Evolutionary conservation across 2,888 invertebrate species (phyloP).

Genomic region (Acanthoscelides obtectus): DNA sequence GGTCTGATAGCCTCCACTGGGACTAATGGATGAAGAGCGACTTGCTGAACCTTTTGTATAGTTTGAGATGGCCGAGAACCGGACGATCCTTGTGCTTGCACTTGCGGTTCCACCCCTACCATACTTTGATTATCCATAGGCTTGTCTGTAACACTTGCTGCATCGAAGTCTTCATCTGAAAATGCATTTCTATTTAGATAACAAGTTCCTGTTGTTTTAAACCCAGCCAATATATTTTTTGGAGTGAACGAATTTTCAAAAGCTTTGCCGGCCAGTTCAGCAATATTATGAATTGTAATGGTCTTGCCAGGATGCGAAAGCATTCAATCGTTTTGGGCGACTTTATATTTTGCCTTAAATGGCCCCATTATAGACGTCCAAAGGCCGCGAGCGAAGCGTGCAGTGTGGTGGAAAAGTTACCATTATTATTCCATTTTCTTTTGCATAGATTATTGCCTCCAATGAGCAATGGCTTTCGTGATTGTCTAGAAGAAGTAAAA

Average conservation of each 20-base stretch:
- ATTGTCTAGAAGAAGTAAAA: slow-evolving; percentile 9
- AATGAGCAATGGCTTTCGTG: slow-evolving; percentile 7
- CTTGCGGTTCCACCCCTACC: background rate
- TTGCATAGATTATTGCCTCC: slow-evolving; percentile 26
- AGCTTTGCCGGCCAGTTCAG: slow-evolving; percentile 2
- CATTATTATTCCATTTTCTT: slow-evolving; percentile 33
- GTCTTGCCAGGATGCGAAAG: slow-evolving; percentile 19
- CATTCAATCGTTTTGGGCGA: slow-evolving; percentile 21
- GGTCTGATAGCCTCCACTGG: slow-evolving; percentile 1
- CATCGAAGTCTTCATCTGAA: slow-evolving; percentile 11
- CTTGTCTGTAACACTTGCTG: slow-evolving; percentile 11
- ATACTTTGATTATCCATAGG: background rate
- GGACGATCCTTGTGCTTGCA: background rate
- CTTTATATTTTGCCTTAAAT: slow-evolving; percentile 30
- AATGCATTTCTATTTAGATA: slow-evolving; percentile 5
- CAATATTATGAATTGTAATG: slow-evolving; percentile 24
- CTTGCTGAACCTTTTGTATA: no score
- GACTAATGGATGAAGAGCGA: no score
- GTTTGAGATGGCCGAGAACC: no score
- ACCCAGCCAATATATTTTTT: slow-evolving; percentile 8
- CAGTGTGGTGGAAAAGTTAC: slow-evolving; percentile 38
- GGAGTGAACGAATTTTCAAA: slow-evolving; percentile 5
- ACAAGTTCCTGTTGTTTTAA: slow-evolving; percentile 8
- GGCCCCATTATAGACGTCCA: slow-evolving; percentile 17
- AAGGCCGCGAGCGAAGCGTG: no score